Percentiles rank a stretch among this genome's conserved stretches.
Conservation (phyloP, 2,888 invertebrate genomes). For the Cheilosia variabilis region DNA sequence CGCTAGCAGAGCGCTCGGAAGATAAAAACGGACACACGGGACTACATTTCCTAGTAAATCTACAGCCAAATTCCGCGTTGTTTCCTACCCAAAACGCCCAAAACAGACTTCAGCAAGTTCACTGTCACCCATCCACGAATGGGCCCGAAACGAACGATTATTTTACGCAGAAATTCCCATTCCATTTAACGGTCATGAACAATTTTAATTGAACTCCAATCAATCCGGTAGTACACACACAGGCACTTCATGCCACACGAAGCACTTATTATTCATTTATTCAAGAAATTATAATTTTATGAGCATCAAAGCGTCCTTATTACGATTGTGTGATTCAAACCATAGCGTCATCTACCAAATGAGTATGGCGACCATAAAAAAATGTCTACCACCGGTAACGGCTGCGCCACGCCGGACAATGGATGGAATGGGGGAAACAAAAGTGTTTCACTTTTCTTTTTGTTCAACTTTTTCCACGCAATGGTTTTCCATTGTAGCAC, state of each 20-base stretch:
- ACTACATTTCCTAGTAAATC: too few relatives aligned
- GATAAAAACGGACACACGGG: too few relatives aligned
- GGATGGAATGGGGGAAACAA: slow-evolving; percentile 31
- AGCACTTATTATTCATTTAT: slow-evolving; percentile 51
- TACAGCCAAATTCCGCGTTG: too few relatives aligned
- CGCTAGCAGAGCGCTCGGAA: too few relatives aligned
- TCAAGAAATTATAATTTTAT: slow-evolving; percentile 61
- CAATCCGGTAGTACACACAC: slow-evolving; percentile 5
- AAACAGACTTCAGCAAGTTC: neutral
- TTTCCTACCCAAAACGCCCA: too few relatives aligned
- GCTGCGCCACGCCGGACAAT: slow-evolving; percentile 5
- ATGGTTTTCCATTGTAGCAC: slow-evolving; percentile 1
- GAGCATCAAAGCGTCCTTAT: slow-evolving; percentile 37
- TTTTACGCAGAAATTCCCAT: neutral
- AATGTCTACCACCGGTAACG: slow-evolving; percentile 1
- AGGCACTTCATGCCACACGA: neutral
- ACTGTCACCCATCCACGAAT: neutral
- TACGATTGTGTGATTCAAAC: slow-evolving; percentile 10
- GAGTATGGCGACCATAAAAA: slow-evolving; percentile 26
- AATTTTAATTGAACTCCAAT: slow-evolving; percentile 45
- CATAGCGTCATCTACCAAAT: slow-evolving; percentile 48
- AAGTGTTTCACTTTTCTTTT: slow-evolving; percentile 58
- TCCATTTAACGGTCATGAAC: slow-evolving; percentile 28
- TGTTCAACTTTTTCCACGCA: neutral
- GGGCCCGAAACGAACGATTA: neutral